A percentile compares a stretch with the other conserved stretches of the same genome.
Evolutionary conservation across 2,113 vertebrate species (phyloP).

Genomic region (Forbesichthys papilliferus): DNA sequence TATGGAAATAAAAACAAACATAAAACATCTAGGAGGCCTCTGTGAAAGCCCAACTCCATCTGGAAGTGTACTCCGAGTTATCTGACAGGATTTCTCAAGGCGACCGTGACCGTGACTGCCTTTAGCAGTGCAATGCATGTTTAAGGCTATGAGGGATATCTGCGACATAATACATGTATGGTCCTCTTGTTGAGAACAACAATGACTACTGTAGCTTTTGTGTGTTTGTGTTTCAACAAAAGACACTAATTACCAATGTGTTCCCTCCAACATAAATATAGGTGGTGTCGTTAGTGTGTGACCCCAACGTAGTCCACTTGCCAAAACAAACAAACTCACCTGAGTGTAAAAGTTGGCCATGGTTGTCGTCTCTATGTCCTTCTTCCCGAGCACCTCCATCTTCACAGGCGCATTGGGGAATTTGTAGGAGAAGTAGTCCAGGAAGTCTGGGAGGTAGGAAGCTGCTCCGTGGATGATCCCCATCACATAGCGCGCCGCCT

Average conservation of each 20-base stretch:
- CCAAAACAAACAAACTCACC: slow-evolving; percentile 76
- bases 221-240: no score
- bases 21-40: not conserved
- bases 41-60: not conserved
- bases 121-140: no score
- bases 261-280: not conserved
- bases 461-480: slow-evolving; percentile 97
- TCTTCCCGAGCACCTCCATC: slow-evolving; percentile 99
- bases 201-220: no score
- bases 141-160: no score
- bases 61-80: not conserved
- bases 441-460: slow-evolving; percentile 96
- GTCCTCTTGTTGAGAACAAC: no score
- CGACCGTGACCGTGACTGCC: not conserved
- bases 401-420: slow-evolving; percentile 97
- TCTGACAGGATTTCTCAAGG: not conserved
- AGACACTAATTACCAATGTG: no score
- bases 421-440: slow-evolving; percentile 98
- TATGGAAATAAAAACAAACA: not conserved
- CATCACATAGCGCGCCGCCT: slow-evolving; percentile 93
- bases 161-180: no score
- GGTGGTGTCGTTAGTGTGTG: not conserved
- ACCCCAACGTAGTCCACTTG: not conserved
- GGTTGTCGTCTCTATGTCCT: slow-evolving; percentile 98
- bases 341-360: slow-evolving; percentile 98